Evolutionary conservation across 2,888 invertebrate species (phyloP), one percentile per base, ranked within the genome.

Genomic region (Cistogaster globosa): DNA sequence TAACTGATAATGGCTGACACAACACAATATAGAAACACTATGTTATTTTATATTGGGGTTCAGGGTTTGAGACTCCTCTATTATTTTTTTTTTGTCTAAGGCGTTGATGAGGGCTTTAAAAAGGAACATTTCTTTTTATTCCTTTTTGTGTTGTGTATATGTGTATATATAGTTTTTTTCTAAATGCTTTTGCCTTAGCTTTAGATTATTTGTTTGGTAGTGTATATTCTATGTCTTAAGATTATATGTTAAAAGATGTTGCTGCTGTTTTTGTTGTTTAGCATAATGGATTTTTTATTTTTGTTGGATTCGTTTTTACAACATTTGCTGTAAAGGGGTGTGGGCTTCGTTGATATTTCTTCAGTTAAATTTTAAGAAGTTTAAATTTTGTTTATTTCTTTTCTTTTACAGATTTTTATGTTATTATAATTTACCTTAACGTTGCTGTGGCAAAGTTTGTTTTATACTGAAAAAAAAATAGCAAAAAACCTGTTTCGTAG

Each of bases 61-160:
- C 26, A 8, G 26, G 45, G 32, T 55, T 20, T 32, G 32, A 26
- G 42, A 45, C 11, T 7, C n/a, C 11, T 7, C n/a, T 48, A 11
- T 20, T 38, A n/a, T 63, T 3, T 22, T 5, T n/a, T 16, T 60
- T 51, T 42, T 76, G 55, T 68, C 22, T 45, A 26, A 62, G 62
- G 62, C 62, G 53, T 62, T 78, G 78, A 69, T 62, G 53, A 45
- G 63, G 69, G 62, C 62, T 38, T 79, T 77, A 51, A 8, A 48
- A 48, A 79, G 36, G 38, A 71, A 63, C 55, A 69, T 12, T 62
- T 45, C n/a, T 22, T 38, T 45, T 20, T 36, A 48, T 22, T 42
- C 42, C 42, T 42, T 42, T 42, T 42, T 42, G 42, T 42, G 42
- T 12, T 26, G n/a, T n/a, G n/a, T n/a, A n/a, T n/a, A n/a, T 32